Base-by-base conservation (phyloP, 2,113 vertebrate genomes). In the Caranx ignobilis region DNA sequence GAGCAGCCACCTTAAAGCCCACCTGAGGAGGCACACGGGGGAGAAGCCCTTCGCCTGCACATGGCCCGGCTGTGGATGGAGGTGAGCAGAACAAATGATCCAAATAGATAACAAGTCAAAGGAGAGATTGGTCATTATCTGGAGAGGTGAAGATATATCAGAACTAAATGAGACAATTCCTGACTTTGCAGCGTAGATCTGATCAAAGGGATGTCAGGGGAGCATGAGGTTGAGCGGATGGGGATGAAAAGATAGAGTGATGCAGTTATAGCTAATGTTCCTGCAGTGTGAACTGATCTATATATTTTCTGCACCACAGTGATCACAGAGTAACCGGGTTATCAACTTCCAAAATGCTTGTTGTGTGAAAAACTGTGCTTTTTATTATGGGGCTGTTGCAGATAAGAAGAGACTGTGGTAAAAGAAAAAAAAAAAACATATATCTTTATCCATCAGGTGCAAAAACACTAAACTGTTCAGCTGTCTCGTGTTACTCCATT, bases 1-100 rank as follows among this genome's bases (percentile, higher is more conserved):
- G 93, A 99, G 98, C 93, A 99, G 98, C 88, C 98, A 99, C 82
- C 95, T 99, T 76, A 99, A 99, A 94, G 98, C 98, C 47, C 98
- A 99, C 86, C 95, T 99, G 90, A 95, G 98, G 89, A 95, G 98
- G 83, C 98, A 99, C 92, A 99, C 98, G 0, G 98, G 98, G 60
- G 98, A 99, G 94, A 99, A 99, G 89, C 98, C 98, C 4, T 99
- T 99, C 19, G 98, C 98, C 0, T 99, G 98, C 94, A 99, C 97
- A 0, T 99, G 98, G 98, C 96, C 97, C 0, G 96, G 97, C 61
- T 99, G 98, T 9, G 97, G 97, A 88, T 99, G 98, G 98, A 99
- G 98, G 98, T 99, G 90, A 97, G 97, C 93, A 92, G 43, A 67
- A 59, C 37, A 35, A 19, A 35, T 26, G 45, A 60, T 56, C 16